Percentiles rank a stretch among this genome's conserved stretches.
These are phyloP conservation scores for Hoplodrina blanda DNA, from an alignment of 2,888 invertebrate species.

Conservation along the genomic window DNA sequence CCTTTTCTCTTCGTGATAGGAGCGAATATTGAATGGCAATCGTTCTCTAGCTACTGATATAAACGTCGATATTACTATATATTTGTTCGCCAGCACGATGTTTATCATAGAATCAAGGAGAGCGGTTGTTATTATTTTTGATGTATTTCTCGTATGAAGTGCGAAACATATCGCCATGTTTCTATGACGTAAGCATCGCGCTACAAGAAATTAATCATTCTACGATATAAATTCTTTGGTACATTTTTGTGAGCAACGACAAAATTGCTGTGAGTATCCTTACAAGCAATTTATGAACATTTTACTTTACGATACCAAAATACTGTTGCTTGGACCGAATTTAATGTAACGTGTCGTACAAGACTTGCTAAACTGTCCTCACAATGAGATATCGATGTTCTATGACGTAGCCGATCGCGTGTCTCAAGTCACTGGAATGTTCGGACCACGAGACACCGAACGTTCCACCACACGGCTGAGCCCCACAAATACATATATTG, in stretches of 20 bases:
- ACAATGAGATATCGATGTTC: slow-evolving; percentile 48
- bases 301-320: slow-evolving; percentile 74
- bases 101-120: slow-evolving; percentile 47
- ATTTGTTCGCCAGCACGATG: slow-evolving; percentile 51
- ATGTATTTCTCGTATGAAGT: slow-evolving; percentile 30
- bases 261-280: slow-evolving; percentile 77
- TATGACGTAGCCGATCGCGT: slow-evolving; percentile 51
- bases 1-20: slow-evolving; percentile 32
- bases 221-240: slow-evolving; percentile 87
- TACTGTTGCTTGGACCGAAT: slow-evolving; percentile 78
- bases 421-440: slow-evolving; percentile 83
- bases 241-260: slow-evolving; percentile 89
- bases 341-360: slow-evolving; percentile 64
- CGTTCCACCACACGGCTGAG: slow-evolving; percentile 78
- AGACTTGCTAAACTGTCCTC: slow-evolving; percentile 58
- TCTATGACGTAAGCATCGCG: slow-evolving; percentile 62
- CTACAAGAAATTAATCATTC: slow-evolving; percentile 70
- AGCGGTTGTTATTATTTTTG: slow-evolving; percentile 25
- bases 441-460: slow-evolving; percentile 69
- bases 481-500: slow-evolving; percentile 83
- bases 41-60: slow-evolving; percentile 35
- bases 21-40: slow-evolving; percentile 55
- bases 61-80: slow-evolving; percentile 40
- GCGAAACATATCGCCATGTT: slow-evolving; percentile 50
- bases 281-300: slow-evolving; percentile 76